Base-by-base conservation (phyloP, 2,113 vertebrate genomes). In the Semnornis frantzii region DNA sequence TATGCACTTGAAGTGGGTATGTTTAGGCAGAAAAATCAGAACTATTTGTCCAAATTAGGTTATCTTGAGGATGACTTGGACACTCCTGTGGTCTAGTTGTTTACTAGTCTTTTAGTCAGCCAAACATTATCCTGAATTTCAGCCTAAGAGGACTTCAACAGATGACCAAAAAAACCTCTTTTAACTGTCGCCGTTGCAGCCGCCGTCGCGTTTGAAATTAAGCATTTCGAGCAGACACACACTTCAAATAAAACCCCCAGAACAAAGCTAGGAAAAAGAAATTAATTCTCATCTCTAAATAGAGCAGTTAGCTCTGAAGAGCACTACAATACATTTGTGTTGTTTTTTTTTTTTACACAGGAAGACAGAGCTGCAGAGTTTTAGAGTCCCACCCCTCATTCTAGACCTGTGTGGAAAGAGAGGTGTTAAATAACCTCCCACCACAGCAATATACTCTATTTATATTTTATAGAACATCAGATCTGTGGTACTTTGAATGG, bases 381-480 rank as follows among this genome's bases (percentile, higher is more conserved):
- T 21, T 48, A 20, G 48, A 21, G 48, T 82, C 70, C 75, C 87
- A 95, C 96, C 87, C 87, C 66, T 94, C 50, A 8, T 93, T 91
- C 90, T 82, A 90, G 87, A 93, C 76, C 66, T 23, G 3, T 85
- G 55, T 91, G 73, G 87, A 94, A 95, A 92, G 90, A 87, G 59
- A 81, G 33, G 76, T 91, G 83, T 78, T 88, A 91, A 95, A 92
- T 91, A 78, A 69, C 31, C 65, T 39, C 55, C 25, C 21, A 10
- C 58, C 59, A 14, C 70, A 84, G 82, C 76, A 79, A 62, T 90
- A 66, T 65, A 58, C 18, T 77, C 82, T 94, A 78, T 94, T 93
- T 94, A 65, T 93, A 78, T 50, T 85, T 82, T 83, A 88, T 94
- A 94, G 73, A 87, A 95, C 94, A 94, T 86, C 90, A 86, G 78